Percentiles rank a stretch among this genome's conserved stretches.
Conservation (phyloP, 2,113 vertebrate species). For the Antechinus flavipes region DNA sequence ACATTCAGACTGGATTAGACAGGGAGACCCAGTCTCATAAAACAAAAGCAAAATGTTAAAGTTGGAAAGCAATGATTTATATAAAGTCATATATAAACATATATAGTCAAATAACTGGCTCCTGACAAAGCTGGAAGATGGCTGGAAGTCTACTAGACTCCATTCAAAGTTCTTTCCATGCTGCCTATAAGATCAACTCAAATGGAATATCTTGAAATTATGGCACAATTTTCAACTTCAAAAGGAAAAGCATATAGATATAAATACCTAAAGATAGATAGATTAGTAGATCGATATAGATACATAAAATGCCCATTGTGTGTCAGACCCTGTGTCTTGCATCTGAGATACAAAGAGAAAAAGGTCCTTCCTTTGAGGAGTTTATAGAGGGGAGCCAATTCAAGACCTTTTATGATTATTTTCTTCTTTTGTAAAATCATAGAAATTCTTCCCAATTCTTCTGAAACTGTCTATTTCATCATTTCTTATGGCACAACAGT, state of each 20-base stretch:
- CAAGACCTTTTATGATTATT: not conserved
- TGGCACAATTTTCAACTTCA: not conserved
- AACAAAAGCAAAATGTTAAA: not conserved
- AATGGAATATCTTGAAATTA: not conserved
- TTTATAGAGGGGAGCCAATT: not conserved
- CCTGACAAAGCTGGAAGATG: not conserved
- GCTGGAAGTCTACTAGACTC: not conserved
- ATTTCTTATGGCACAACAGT: not conserved
- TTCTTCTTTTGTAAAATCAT: not conserved
- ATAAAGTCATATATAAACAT: not conserved
- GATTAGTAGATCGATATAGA: too few relatives aligned
- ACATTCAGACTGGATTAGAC: not conserved
- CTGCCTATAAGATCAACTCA: not conserved
- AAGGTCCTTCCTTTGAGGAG: not conserved
- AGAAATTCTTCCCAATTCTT: not conserved
- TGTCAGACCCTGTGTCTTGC: not conserved
- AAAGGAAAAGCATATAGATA: conserved; percentile 7
- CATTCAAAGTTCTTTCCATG: not conserved
- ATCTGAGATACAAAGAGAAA: not conserved
- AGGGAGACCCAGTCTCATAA: not conserved
- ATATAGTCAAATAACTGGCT: not conserved
- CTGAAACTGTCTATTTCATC: not conserved
- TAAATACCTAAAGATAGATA: too few relatives aligned
- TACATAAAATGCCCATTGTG: not conserved
- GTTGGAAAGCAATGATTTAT: not conserved